Percentiles rank a stretch among this genome's conserved stretches.
Conservation (phyloP, 1,140 invertebrate genomes). For the Melipona quadrifasciata region DNA sequence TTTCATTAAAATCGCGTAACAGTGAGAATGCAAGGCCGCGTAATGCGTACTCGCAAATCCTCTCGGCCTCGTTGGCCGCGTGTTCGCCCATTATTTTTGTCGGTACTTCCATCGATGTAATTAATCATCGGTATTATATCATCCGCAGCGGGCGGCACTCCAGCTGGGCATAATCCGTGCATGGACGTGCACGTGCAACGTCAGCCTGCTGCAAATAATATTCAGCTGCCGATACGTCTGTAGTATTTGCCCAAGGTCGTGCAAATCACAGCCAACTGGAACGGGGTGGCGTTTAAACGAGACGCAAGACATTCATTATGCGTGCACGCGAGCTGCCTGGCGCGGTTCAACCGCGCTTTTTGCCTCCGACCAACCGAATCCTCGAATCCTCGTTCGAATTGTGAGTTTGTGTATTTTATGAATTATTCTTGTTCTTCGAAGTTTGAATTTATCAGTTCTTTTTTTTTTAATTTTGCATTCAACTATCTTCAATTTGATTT, state of each 20-base stretch:
- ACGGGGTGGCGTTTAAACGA: constrained; percentile 33
- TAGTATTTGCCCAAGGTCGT: constrained; percentile 57
- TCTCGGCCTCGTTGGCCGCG: background rate
- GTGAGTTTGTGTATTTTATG: background rate
- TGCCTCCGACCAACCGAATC: background rate
- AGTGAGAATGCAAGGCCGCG: background rate
- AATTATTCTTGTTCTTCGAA: background rate
- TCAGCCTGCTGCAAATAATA: constrained; percentile 60
- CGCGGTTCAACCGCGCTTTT: background rate
- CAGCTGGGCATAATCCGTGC: constrained; percentile 30
- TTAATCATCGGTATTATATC: constrained; percentile 53
- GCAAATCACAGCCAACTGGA: constrained; percentile 51
- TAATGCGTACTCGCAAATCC: constrained; percentile 17
- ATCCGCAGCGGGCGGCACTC: constrained; percentile 12
- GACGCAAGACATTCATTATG: constrained; percentile 46
- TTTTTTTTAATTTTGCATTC: too few species aligned
- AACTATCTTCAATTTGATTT: too few species aligned
- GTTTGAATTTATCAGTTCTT: too few species aligned
- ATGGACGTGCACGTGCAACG: constrained; percentile 23
- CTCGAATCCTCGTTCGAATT: background rate
- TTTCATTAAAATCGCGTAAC: background rate
- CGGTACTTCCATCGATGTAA: constrained; percentile 35
- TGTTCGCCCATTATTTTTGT: constrained; percentile 51
- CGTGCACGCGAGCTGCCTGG: background rate
- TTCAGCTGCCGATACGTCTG: constrained; percentile 54